Conservation (phyloP, 2,888 invertebrate species). For the Yponomeuta malinellus region DNA sequence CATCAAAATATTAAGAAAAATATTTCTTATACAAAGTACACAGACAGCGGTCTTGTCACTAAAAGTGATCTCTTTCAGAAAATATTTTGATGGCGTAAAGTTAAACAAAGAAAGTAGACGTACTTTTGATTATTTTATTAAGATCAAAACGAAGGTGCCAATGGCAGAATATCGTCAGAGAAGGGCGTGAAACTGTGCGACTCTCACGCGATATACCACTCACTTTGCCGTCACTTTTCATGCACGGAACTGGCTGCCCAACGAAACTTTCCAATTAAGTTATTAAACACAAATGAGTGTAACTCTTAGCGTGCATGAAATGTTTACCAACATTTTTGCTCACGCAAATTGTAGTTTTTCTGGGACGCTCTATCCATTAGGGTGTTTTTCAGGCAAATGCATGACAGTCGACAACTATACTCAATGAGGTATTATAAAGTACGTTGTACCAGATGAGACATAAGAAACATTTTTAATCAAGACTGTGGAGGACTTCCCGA, state of each 20-base stretch:
- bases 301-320: conserved; percentile 41
- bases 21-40: too few relatives aligned
- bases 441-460: too few relatives aligned
- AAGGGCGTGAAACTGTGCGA: conserved; percentile 39
- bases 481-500: too few relatives aligned
- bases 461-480: too few relatives aligned
- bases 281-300: conserved; percentile 52
- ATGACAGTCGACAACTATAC: not conserved
- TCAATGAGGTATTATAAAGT: not conserved
- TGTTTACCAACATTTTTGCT: conserved; percentile 22
- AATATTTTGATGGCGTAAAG: not conserved
- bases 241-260: conserved; percentile 49
- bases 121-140: not conserved
- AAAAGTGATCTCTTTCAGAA: too few relatives aligned
- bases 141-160: not conserved
- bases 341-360: not conserved
- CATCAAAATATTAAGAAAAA: too few relatives aligned
- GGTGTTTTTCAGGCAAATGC: not conserved
- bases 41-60: too few relatives aligned
- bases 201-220: conserved; percentile 56
- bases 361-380: too few relatives aligned
- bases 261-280: conserved; percentile 68
- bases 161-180: not conserved
- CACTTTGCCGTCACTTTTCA: conserved; percentile 43
- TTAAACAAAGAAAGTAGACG: not conserved